A percentile compares a stretch with the other conserved stretches of the same genome.
These are phyloP conservation scores for Esox lucius DNA, from an alignment of 2,797 vertebrate species.

Conservation along the genomic window DNA sequence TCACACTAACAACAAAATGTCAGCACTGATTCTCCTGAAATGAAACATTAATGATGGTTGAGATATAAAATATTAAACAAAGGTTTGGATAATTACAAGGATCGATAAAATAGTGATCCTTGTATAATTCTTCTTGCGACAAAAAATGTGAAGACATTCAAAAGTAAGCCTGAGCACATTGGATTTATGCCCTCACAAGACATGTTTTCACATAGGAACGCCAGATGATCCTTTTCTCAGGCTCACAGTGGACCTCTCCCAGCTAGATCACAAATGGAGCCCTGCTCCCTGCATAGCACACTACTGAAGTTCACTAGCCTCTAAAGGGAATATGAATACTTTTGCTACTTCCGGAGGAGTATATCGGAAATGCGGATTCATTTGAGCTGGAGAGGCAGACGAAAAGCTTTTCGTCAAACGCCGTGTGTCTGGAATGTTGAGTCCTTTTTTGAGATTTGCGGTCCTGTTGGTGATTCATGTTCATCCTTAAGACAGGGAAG, in stretches of 20 bases:
- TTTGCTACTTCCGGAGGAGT: too few relatives aligned
- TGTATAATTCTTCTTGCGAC: constrained; percentile 21
- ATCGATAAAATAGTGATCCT: constrained; percentile 37
- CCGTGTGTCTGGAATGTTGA: background rate
- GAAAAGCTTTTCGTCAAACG: background rate
- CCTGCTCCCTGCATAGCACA: background rate
- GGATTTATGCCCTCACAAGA: constrained; percentile 7
- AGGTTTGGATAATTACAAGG: constrained; percentile 34
- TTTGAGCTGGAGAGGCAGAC: background rate
- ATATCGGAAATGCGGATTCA: background rate
- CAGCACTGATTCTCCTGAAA: constrained; percentile 24
- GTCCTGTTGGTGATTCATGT: background rate
- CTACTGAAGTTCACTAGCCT: background rate
- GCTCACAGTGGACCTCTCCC: background rate
- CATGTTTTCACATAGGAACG: background rate
- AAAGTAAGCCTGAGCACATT: background rate
- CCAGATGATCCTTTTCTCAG: background rate
- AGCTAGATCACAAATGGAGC: background rate
- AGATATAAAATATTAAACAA: constrained; percentile 44
- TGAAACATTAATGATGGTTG: constrained; percentile 24
- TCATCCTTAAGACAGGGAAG: background rate
- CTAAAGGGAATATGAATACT: too few relatives aligned
- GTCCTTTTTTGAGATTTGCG: background rate
- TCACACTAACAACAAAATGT: constrained; percentile 35
- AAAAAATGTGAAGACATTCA: constrained; percentile 7